Evolutionary conservation across 2,888 invertebrate species (phyloP), one percentile per base, ranked within the genome.

Genomic region (Electrophaes corylata): DNA sequence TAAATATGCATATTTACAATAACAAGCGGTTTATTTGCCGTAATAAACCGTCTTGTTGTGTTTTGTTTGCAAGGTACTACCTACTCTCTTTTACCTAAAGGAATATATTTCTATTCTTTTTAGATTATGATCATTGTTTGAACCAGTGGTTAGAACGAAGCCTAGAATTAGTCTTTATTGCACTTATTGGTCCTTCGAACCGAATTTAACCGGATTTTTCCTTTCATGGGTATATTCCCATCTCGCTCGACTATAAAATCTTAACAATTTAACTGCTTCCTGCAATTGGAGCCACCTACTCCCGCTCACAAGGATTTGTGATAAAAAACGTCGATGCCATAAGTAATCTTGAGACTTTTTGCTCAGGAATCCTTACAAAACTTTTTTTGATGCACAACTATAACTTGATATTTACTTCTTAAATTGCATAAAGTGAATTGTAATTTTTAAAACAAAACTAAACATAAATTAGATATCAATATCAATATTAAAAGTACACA

Each of bases 231-330:
- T 31, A 14, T 60, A 49, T 52, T 14, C 5, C 53, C 4, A 31
- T 63, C 61, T 58, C 62, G 50, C 53, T 64, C 61, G 60, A 50
- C 52, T 53, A 60, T 62, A 56, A 48, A 64, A 60, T 57, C 50
- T 59, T 48, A 62, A 60, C 61, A 47, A 63, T 66, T 66, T 55
- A 57, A 66, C 60, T 48, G 57, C 51, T 63, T 64, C 66, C 66
- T 61, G 62, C 60, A 57, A 66, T 63, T 57, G 60, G 52, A 60
- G 43, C 57, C 51, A 58, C 58, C 50, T 58, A 60, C 53, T 51
- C 53, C 41, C 53, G 37, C 47, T 56, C 49, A 41, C 49, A 60
- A 58, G 50, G 53, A 56, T 60, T 46, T 58, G 26, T 50, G 23
- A 55, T 48, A 58, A 60, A 57, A 60, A 56, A 51, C 26, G 43